phyloP scores from a whole-genome alignment of 2,888 invertebrate genomes.

The Orthonychiurus folsomi region DNA sequence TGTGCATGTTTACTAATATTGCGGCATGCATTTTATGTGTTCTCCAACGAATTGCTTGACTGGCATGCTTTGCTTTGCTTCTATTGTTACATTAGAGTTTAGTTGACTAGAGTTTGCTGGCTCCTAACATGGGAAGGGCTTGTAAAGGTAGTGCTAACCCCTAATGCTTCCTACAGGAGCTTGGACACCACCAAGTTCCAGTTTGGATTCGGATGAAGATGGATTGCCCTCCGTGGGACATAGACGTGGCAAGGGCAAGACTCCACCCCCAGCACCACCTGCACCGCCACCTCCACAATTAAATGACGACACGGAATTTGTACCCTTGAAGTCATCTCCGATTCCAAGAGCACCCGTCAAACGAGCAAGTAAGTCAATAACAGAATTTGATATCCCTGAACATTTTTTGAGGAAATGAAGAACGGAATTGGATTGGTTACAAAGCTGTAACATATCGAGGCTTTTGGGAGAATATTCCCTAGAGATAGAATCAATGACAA shows the following conservation, averaged over 20 bases:
- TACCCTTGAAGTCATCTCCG: background rate
- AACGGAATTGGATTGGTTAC: background rate
- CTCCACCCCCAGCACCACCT: conserved; percentile 35
- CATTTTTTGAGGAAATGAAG: background rate
- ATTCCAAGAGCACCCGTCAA: conserved; percentile 1
- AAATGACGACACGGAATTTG: background rate
- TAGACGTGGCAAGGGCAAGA: conserved; percentile 13
- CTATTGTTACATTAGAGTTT: too few species aligned
- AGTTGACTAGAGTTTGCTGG: too few species aligned
- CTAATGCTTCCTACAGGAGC: conserved; percentile 18
- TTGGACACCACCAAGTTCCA: conserved; percentile 32
- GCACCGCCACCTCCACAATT: conserved; percentile 16
- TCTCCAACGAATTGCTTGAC: too few species aligned
- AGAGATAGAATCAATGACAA: conserved; percentile 1
- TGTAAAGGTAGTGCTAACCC: too few species aligned
- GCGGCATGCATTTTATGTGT: too few species aligned
- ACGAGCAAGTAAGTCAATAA: background rate
- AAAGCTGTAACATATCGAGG: too few species aligned
- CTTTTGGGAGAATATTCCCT: too few species aligned
- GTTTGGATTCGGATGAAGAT: conserved; percentile 41
- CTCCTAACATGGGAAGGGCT: too few species aligned
- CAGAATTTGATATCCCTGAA: background rate
- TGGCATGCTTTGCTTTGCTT: too few species aligned
- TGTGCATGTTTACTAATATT: too few species aligned
- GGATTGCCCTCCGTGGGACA: conserved; percentile 24